A percentile compares a stretch with the other conserved stretches of the same genome.
phyloP scores from a whole-genome alignment of 2,888 invertebrate species.

The Nomada fucata region DNA sequence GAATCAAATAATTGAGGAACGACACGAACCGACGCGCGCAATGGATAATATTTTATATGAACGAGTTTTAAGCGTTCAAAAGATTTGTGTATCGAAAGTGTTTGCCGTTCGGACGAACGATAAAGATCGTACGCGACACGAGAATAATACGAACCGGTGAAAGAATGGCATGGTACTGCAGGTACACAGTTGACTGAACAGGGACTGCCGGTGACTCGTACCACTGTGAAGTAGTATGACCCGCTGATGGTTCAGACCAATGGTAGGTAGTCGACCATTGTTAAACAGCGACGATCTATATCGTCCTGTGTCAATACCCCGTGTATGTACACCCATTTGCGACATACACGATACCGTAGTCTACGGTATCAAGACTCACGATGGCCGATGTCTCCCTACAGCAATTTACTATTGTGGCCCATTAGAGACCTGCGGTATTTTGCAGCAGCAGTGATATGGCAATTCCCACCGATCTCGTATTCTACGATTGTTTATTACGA shows the following conservation, averaged over 20 bases:
- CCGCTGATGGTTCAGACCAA: constrained; percentile 2
- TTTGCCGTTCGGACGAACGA: too few species aligned
- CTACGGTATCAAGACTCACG: constrained; percentile 18
- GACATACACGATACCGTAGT: constrained; percentile 17
- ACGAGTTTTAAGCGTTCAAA: too few species aligned
- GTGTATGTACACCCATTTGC: constrained; percentile 21
- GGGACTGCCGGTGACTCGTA: not conserved
- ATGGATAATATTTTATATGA: too few species aligned
- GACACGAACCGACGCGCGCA: too few species aligned
- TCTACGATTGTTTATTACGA: not conserved
- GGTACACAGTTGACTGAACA: not conserved
- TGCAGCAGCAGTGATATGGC: constrained; percentile 1
- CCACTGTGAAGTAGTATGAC: constrained; percentile 15
- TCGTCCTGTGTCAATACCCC: constrained; percentile 24
- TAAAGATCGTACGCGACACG: too few species aligned
- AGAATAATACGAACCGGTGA: not conserved
- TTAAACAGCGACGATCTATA: constrained; percentile 32
- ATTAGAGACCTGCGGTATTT: constrained; percentile 21
- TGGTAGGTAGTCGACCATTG: constrained; percentile 1
- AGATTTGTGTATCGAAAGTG: too few species aligned
- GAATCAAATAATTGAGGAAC: too few species aligned
- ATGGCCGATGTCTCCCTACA: not conserved
- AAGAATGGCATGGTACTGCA: not conserved
- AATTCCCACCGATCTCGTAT: constrained; percentile 4
- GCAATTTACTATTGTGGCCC: constrained; percentile 15